These are phyloP conservation scores for Spheniscus humboldti DNA, from an alignment of 2,797 vertebrate genomes.

Conservation along the genomic window DNA sequence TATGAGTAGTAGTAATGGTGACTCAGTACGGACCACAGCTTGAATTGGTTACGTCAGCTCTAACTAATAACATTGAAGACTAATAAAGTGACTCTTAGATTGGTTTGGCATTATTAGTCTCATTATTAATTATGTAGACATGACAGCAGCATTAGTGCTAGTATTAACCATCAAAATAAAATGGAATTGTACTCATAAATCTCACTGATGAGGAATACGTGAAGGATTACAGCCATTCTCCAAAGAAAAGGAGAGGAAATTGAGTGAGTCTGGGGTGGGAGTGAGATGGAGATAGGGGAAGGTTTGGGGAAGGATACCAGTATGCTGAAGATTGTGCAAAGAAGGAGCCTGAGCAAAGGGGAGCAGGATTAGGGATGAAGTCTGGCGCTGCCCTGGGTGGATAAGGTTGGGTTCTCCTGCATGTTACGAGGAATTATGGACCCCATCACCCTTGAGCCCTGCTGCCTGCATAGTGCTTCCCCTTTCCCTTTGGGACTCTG, in stretches of 20 bases:
- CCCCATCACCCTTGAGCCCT: not conserved
- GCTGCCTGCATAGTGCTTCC: not conserved
- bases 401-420: not conserved
- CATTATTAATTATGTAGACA: conserved; percentile 60
- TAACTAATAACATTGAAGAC: conserved; percentile 41
- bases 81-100: conserved; percentile 43
- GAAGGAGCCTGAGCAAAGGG: not conserved
- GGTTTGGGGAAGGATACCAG: not conserved
- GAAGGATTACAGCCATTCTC: conserved; percentile 2
- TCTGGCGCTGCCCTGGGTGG: not conserved
- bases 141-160: conserved; percentile 30
- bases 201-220: not conserved
- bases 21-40: not conserved
- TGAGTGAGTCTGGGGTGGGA: not conserved
- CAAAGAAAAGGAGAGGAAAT: not conserved
- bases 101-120: conserved; percentile 43
- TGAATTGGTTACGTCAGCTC: conserved; percentile 48
- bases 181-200: conserved; percentile 55
- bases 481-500: not conserved
- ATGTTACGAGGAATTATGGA: not conserved
- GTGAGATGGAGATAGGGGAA: not conserved
- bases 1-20: not conserved
- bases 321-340: not conserved
- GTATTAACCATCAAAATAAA: conserved; percentile 60
- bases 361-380: not conserved